phyloP scores from a whole-genome alignment of 2,888 invertebrate species.

The Hydroisotoma schaefferi region DNA sequence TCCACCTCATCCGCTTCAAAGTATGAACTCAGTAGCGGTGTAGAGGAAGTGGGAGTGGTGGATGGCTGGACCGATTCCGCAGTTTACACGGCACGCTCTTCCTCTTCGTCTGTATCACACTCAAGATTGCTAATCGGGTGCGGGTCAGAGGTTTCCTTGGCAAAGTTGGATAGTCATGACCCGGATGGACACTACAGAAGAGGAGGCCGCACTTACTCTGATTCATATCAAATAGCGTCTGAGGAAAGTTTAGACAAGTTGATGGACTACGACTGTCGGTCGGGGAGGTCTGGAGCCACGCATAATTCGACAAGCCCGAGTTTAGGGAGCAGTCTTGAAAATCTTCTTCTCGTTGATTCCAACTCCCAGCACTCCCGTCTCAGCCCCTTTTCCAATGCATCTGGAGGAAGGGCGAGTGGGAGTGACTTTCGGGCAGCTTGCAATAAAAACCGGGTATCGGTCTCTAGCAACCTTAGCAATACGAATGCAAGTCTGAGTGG shows the following conservation, averaged over 20 bases:
- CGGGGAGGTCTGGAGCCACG: slow-evolving; percentile 31
- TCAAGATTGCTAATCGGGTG: slow-evolving; percentile 13
- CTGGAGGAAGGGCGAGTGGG: slow-evolving; percentile 28
- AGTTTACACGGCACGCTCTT: slow-evolving; percentile 33
- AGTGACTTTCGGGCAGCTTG: slow-evolving; percentile 20
- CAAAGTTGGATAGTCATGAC: background rate
- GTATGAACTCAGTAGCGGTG: background rate
- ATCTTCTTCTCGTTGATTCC: slow-evolving; percentile 45
- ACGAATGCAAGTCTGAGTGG: slow-evolving; percentile 14
- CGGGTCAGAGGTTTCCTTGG: background rate
- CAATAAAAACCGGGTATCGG: slow-evolving; percentile 29
- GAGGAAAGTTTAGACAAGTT: slow-evolving; percentile 15
- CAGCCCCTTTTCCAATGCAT: slow-evolving; percentile 43
- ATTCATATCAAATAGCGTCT: slow-evolving; percentile 40
- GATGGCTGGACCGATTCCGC: slow-evolving; percentile 39
- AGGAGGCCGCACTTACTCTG: slow-evolving; percentile 39
- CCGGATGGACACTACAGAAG: background rate
- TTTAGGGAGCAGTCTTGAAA: slow-evolving; percentile 44
- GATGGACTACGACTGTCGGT: slow-evolving; percentile 17
- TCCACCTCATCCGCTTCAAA: slow-evolving; percentile 20
- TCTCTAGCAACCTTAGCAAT: slow-evolving; percentile 14
- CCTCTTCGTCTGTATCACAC: slow-evolving; percentile 18
- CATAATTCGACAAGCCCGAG: slow-evolving; percentile 37
- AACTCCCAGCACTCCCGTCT: slow-evolving; percentile 42
- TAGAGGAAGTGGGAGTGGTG: background rate